Base-by-base conservation (phyloP, 2,888 invertebrate species). In the Cheilosia variabilis region DNA sequence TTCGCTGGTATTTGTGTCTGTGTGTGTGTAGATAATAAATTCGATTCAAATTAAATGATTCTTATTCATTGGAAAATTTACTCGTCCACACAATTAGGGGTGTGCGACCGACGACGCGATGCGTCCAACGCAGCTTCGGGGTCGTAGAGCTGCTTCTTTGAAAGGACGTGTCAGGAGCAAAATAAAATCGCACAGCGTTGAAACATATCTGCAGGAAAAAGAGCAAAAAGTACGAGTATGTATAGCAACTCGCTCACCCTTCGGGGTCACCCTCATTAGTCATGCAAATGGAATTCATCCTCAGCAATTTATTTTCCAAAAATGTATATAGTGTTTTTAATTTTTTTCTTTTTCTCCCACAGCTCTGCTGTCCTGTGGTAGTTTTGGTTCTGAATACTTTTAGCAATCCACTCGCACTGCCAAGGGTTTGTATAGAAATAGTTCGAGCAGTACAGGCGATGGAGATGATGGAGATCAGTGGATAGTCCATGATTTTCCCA, bases 261-360 rank as follows among this genome's bases (percentile, higher is more conserved):
- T 47, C 45, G 43, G 43, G 68, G 78, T 55, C 68, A 58, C 34
- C 43, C 71, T 80, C 80, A 80, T 84, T 80, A 84, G 69, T 84
- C 84, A 84, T 84, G 84, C 80, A 84, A 84, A 84, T 84, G 79
- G 66, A 84, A 80, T 73, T 72, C 78, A 83, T 78, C 65, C 62
- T 77, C 66, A 72, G 72, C 75, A 63, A 66, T 81, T 81, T 55
- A 41, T 63, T 75, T 75, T 13, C 63, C 50, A 60, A 68, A 80
- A 66, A 79, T 37, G 52, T 22, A 34, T 60, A 24, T 37, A 22
- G 47, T 47, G 63, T 34, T 34, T 52, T 27, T 52, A 7, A 31
- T 58, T 50, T 17, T 58, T 4, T 22, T 22, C 22, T 34, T 41
- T 50, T 2, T 17, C n/a, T 2, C 4, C 9, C 22, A 22, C 17